These are phyloP conservation scores for Craseonycteris thonglongyai DNA, from an alignment of 2,113 vertebrate genomes.

Conservation along the genomic window DNA sequence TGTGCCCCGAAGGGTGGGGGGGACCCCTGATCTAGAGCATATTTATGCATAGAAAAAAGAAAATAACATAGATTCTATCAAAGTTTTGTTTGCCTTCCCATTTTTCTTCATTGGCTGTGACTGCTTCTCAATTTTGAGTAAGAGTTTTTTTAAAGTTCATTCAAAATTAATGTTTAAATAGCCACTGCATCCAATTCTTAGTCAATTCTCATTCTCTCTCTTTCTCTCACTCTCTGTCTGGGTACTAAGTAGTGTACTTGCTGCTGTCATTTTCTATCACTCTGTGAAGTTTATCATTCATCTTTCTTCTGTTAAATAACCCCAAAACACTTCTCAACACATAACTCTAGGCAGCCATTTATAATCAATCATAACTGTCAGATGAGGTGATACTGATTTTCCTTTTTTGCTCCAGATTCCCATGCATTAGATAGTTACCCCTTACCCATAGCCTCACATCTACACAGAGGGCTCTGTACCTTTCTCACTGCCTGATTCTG, in stretches of 20 bases:
- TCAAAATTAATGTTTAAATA: neutral
- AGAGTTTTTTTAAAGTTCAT: neutral
- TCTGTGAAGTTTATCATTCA: neutral
- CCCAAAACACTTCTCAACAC: neutral
- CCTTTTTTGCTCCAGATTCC: neutral
- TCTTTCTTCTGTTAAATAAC: neutral
- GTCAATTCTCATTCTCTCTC: neutral
- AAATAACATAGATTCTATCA: neutral
- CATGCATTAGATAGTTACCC: too few relatives aligned
- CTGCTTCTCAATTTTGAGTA: slow-evolving; percentile 1
- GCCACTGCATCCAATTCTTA: neutral
- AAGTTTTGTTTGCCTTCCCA: neutral
- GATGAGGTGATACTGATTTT: neutral
- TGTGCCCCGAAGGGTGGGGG: too few relatives aligned
- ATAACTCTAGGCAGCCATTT: neutral
- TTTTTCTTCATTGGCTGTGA: neutral
- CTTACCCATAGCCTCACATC: neutral
- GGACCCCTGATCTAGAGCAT: too few relatives aligned
- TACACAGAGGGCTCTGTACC: neutral
- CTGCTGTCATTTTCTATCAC: neutral
- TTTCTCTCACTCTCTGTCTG: neutral
- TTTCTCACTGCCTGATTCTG: neutral
- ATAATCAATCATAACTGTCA: neutral
- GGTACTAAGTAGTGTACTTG: neutral
- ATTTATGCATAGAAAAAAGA: neutral